phyloP scores from a whole-genome alignment of 2,797 vertebrate species.

The Schizopygopsis malacanthus region DNA sequence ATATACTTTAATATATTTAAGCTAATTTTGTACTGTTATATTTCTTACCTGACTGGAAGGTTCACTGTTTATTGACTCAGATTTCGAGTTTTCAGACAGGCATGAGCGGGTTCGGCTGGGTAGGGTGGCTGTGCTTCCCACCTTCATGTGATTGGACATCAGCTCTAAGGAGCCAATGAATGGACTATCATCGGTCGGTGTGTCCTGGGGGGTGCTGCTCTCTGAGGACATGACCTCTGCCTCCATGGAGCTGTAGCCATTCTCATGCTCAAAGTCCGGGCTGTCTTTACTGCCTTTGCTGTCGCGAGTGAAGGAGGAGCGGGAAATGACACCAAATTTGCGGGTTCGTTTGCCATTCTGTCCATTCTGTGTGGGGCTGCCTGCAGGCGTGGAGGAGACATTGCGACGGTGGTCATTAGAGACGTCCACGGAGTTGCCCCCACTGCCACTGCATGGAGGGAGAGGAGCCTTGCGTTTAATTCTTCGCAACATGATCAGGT shows the following conservation, averaged over 20 bases:
- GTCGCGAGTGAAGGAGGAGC: constrained; percentile 75
- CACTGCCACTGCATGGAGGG: constrained; percentile 81
- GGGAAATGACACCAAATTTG: constrained; percentile 92
- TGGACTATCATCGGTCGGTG: constrained; percentile 49
- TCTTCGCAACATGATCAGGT: constrained; percentile 95
- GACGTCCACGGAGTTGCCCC: constrained; percentile 61
- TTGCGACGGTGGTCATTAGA: constrained; percentile 69
- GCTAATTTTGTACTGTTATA: background rate
- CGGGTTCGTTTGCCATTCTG: constrained; percentile 87
- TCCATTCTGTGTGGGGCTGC: constrained; percentile 75
- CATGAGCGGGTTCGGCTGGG: constrained; percentile 68
- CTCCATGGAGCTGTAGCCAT: constrained; percentile 75
- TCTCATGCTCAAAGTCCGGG: constrained; percentile 70
- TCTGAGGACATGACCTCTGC: constrained; percentile 69
- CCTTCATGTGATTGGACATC: constrained; percentile 52
- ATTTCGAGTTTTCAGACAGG: constrained; percentile 76
- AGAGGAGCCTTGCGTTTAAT: constrained; percentile 93
- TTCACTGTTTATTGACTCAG: constrained; percentile 77
- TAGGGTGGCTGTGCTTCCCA: constrained; percentile 66
- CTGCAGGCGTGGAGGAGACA: constrained; percentile 68
- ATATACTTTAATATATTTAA: background rate
- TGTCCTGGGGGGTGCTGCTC: constrained; percentile 48
- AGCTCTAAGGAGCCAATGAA: constrained; percentile 30
- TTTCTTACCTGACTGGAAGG: constrained; percentile 82
- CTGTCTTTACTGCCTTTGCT: constrained; percentile 72